A percentile compares a stretch with the other conserved stretches of the same genome.
phyloP scores from a whole-genome alignment of 2,113 vertebrate species.

The Gavialis gangeticus region DNA sequence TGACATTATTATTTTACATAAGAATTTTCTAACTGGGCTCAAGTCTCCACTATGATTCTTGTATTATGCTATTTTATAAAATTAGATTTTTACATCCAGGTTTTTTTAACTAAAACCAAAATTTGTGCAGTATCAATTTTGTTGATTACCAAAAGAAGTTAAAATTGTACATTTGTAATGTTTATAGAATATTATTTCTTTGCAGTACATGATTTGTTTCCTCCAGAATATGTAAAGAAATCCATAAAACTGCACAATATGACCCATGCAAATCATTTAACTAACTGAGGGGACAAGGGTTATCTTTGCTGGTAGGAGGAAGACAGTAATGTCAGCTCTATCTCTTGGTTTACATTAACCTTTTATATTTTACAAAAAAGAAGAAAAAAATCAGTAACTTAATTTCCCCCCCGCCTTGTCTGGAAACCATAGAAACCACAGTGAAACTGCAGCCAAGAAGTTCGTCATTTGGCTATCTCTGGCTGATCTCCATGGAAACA shows the following conservation, averaged over 20 bases:
- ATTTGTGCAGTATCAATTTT: background rate
- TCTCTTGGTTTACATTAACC: constrained; percentile 62
- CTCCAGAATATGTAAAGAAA: background rate
- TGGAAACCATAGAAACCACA: constrained; percentile 88
- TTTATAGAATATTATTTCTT: background rate
- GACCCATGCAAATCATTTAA: background rate
- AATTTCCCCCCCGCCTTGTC: constrained; percentile 56
- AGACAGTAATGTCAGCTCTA: constrained; percentile 45
- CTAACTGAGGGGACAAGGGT: background rate
- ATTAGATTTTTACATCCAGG: background rate
- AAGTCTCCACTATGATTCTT: background rate
- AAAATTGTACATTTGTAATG: background rate
- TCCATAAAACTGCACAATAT: background rate
- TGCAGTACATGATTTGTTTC: background rate
- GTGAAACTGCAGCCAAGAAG: constrained; percentile 82
- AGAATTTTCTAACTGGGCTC: background rate
- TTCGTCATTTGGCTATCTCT: constrained; percentile 86
- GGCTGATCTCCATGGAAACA: constrained; percentile 88
- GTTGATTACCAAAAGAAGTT: background rate
- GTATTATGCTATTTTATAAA: background rate
- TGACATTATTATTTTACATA: background rate
- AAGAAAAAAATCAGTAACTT: constrained; percentile 67
- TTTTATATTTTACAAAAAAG: constrained; percentile 58
- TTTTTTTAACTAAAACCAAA: background rate
- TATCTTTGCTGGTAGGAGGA: constrained; percentile 6